phyloP scores from a whole-genome alignment of 2,797 vertebrate genomes.

The Tarsius wallacei region DNA sequence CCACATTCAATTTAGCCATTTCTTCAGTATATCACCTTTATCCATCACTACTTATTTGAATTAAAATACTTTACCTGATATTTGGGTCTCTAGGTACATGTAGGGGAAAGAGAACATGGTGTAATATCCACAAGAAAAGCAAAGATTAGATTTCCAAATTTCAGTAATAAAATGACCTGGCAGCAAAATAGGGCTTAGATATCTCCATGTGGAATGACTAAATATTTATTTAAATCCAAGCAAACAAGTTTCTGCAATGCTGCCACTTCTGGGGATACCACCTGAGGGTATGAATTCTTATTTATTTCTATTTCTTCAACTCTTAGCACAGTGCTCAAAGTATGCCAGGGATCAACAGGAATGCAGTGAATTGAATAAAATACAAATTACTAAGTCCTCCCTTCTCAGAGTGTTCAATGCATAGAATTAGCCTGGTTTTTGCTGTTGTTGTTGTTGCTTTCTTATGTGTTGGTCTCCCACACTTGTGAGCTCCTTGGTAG shows the following conservation, averaged over 20 bases:
- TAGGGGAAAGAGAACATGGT: neutral
- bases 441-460: neutral
- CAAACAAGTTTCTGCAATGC: neutral
- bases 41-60: conserved; percentile 78
- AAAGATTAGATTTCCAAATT: conserved; percentile 32
- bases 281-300: neutral
- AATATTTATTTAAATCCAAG: conserved; percentile 38
- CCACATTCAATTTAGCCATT: conserved; percentile 70
- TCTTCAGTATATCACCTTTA: conserved; percentile 68
- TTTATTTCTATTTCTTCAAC: conserved; percentile 17
- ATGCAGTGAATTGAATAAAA: neutral
- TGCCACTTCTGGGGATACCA: neutral
- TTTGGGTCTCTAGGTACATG: conserved; percentile 16
- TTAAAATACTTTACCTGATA: conserved; percentile 68
- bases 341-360: neutral
- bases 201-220: neutral
- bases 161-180: conserved; percentile 63
- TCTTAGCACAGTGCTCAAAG: neutral
- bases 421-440: neutral
- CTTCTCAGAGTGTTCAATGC: neutral
- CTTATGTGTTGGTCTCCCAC: neutral
- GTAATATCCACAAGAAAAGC: conserved; percentile 22
- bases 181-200: conserved; percentile 52
- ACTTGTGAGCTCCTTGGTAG: neutral
- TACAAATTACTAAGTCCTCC: neutral